Percentiles rank a stretch among this genome's conserved stretches.
phyloP scores from a whole-genome alignment of 2,113 vertebrate genomes.

The Caretta caretta region DNA sequence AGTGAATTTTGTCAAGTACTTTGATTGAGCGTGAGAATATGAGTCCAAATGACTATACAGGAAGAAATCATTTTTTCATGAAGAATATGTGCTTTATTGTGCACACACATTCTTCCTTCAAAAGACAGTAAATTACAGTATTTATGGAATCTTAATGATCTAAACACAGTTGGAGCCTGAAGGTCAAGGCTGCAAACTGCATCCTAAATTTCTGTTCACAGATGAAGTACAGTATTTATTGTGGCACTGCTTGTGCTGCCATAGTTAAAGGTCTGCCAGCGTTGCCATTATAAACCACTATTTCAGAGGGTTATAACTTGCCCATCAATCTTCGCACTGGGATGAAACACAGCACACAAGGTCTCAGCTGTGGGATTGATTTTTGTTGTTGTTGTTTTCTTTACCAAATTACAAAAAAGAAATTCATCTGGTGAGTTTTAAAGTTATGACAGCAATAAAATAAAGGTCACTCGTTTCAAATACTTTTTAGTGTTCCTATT shows the following conservation, averaged over 20 bases:
- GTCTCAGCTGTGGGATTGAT: constrained; percentile 46
- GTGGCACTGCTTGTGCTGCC: constrained; percentile 54
- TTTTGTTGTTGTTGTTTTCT: constrained; percentile 42
- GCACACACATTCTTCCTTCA: constrained; percentile 69
- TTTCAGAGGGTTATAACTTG: constrained; percentile 75
- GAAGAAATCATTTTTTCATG: constrained; percentile 66
- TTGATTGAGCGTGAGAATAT: constrained; percentile 58
- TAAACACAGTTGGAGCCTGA: constrained; percentile 81
- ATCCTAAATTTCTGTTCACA: constrained; percentile 82
- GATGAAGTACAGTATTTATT: constrained; percentile 85
- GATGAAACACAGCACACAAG: constrained; percentile 69
- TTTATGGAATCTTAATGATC: constrained; percentile 78
- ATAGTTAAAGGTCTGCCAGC: constrained; percentile 75
- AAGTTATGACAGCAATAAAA: neutral
- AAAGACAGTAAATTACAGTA: constrained; percentile 79
- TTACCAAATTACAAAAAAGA: constrained; percentile 41
- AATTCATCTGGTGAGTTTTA: neutral
- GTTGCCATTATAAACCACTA: constrained; percentile 79
- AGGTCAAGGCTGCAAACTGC: constrained; percentile 83
- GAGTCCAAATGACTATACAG: constrained; percentile 58
- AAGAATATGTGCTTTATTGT: constrained; percentile 69
- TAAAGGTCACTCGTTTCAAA: neutral
- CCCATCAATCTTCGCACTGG: constrained; percentile 64
- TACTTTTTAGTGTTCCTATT: neutral
- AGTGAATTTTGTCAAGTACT: constrained; percentile 58